These are phyloP conservation scores for Gnathonemus echidnorhynchus DNA, from an alignment of 2,113 vertebrate species.

Conservation along the genomic window DNA sequence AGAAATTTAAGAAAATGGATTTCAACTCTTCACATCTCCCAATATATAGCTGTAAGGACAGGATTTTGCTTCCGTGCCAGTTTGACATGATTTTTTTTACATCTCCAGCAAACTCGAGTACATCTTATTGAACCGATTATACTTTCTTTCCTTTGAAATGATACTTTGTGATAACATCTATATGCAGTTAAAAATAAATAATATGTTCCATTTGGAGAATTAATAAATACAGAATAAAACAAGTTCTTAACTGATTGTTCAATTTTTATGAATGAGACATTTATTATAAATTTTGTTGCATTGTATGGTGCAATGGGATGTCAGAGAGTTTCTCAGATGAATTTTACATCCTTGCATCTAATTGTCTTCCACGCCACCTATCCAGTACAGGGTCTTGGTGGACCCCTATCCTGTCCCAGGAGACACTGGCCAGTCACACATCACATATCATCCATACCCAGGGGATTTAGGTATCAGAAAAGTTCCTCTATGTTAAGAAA, in stretches of 20 bases:
- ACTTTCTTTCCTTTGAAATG: background rate
- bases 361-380: background rate
- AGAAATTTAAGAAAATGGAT: conserved; percentile 49
- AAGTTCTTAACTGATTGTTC: background rate
- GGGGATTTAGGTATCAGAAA: background rate
- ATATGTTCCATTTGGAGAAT: background rate
- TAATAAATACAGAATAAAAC: background rate
- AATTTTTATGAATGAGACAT: background rate
- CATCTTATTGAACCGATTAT: background rate
- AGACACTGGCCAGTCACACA: background rate
- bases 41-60: conserved; percentile 18
- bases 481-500: background rate
- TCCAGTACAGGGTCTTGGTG: background rate
- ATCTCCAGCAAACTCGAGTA: background rate
- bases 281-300: background rate
- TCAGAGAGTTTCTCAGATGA: background rate
- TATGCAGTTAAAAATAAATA: background rate
- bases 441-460: background rate
- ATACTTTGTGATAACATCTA: background rate
- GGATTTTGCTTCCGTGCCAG: background rate
- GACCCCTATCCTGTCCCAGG: background rate
- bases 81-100: background rate
- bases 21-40: conserved; percentile 36
- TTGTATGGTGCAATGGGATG: background rate
- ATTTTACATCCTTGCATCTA: background rate